A percentile compares a stretch with the other conserved stretches of the same genome.
Evolutionary conservation across 2,113 vertebrate genomes (phyloP).

Genomic region (Lagopus muta): DNA sequence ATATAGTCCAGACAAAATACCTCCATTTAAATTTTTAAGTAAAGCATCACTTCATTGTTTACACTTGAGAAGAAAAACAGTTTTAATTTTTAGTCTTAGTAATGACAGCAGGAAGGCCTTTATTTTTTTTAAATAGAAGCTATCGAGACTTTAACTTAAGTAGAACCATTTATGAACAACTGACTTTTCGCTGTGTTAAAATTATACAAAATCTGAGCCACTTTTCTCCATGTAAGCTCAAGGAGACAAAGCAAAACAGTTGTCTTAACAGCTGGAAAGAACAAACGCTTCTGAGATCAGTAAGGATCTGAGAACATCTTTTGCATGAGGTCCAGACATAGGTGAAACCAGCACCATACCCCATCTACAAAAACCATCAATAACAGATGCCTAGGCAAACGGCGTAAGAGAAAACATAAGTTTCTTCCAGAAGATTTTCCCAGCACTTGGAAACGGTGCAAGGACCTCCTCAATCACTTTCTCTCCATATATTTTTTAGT

Average conservation of each 20-base stretch:
- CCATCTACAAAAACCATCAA: not conserved
- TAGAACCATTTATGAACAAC: not conserved
- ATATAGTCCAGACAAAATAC: not conserved
- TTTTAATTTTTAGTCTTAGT: not conserved
- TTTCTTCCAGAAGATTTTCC: not conserved
- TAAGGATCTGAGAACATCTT: not conserved
- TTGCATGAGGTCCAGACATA: not conserved
- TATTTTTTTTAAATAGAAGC: not conserved
- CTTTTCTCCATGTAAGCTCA: not conserved
- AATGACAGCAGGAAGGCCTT: not conserved
- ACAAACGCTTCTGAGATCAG: not conserved
- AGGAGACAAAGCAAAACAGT: not conserved
- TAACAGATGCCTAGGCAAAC: not conserved
- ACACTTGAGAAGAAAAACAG: accelerated
- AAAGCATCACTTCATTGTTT: not conserved
- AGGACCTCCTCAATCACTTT: not conserved
- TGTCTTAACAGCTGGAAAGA: not conserved
- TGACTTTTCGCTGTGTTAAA: not conserved
- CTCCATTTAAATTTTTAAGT: not conserved
- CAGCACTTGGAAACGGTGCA: not conserved
- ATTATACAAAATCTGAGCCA: not conserved
- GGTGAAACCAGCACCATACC: not conserved
- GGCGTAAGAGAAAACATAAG: not conserved
- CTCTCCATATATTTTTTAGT: not conserved
- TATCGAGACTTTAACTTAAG: not conserved